phyloP scores from a whole-genome alignment of 2,113 vertebrate species.

The Catharus fuscescens region DNA sequence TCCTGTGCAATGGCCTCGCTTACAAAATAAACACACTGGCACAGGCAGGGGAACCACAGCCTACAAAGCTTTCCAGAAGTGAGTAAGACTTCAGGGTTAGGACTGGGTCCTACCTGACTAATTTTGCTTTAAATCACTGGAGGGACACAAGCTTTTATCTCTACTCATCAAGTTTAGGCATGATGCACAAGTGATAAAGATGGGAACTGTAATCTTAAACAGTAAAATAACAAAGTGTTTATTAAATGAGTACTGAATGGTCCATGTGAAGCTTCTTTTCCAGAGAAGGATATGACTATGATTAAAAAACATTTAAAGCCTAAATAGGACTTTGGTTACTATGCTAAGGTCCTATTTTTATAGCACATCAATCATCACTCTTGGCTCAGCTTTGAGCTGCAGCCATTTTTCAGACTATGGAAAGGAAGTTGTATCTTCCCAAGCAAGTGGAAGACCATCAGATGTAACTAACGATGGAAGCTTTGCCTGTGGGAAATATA shows the following conservation, averaged over 20 bases:
- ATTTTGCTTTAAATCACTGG: not conserved
- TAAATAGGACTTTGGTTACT: not conserved
- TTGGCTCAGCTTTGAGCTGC: not conserved
- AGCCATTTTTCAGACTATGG: not conserved
- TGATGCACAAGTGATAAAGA: not conserved
- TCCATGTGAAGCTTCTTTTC: not conserved
- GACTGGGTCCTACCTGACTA: not conserved
- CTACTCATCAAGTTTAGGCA: not conserved
- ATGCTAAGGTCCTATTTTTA: not conserved
- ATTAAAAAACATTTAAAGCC: not conserved
- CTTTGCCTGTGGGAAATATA: constrained; percentile 34
- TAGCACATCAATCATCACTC: not conserved
- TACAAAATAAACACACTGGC: not conserved
- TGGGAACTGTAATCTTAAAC: not conserved
- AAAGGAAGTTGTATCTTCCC: not conserved
- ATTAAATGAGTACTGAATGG: not conserved
- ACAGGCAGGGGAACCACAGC: not conserved
- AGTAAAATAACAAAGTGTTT: not conserved
- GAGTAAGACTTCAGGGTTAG: not conserved
- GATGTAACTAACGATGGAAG: not conserved
- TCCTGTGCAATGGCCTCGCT: accelerated
- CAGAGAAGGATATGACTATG: not conserved
- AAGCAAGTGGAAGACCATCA: not conserved
- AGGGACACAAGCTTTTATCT: not conserved
- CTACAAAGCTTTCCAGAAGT: not conserved